Conservation (phyloP, 2,113 vertebrate genomes). For the Epinephelus fuscoguttatus region DNA sequence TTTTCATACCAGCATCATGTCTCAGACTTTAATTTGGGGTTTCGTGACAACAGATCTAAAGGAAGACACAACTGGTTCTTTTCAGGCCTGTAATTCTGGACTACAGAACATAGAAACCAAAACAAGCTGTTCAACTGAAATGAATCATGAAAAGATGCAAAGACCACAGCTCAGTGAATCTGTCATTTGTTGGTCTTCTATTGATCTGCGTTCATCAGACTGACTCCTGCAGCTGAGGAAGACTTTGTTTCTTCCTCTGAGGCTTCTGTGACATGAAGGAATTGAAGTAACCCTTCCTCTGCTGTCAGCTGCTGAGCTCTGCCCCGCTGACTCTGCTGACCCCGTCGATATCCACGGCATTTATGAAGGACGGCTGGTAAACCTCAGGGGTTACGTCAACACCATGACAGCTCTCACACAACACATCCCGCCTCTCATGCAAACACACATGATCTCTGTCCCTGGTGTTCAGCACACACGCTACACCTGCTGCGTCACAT, state of each 20-base stretch:
- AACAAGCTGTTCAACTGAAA: constrained; percentile 37
- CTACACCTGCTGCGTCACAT: constrained; percentile 57
- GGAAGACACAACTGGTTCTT: neutral
- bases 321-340: constrained; percentile 25
- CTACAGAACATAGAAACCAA: constrained; percentile 14
- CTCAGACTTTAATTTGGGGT: constrained; percentile 26
- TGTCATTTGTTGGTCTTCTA: neutral
- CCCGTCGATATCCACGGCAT: neutral
- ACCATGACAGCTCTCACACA: constrained; percentile 19
- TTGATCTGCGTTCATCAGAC: constrained; percentile 23
- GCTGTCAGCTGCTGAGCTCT: constrained; percentile 26
- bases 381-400: constrained; percentile 55
- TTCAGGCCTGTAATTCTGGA: neutral
- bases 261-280: neutral
- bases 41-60: constrained; percentile 8
- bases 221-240: constrained; percentile 15
- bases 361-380: constrained; percentile 36
- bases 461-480: neutral
- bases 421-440: constrained; percentile 13
- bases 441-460: constrained; percentile 35
- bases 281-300: constrained; percentile 7
- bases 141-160: constrained; percentile 20
- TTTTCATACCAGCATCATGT: neutral
- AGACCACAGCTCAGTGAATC: neutral
- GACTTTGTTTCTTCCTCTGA: constrained; percentile 9